Percentiles rank a stretch among this genome's conserved stretches.
These are phyloP conservation scores for Tenthredo notha DNA, from an alignment of 2,888 invertebrate species.

Conservation along the genomic window DNA sequence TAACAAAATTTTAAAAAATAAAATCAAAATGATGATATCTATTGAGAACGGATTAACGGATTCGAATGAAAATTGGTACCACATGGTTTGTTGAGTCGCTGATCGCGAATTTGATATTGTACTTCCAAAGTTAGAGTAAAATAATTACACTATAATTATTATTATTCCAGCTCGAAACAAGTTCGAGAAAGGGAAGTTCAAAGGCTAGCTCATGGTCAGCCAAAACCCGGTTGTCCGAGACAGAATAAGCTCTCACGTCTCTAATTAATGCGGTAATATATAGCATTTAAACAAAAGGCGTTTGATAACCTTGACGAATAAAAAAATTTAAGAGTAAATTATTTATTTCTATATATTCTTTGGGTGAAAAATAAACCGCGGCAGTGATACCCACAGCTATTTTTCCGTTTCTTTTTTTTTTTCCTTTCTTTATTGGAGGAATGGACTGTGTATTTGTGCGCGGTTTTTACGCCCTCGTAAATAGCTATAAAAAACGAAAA, in stretches of 20 bases:
- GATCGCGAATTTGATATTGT: too few relatives aligned
- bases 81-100: too few relatives aligned
- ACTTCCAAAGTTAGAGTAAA: too few relatives aligned
- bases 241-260: background rate
- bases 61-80: too few relatives aligned
- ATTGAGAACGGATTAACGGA: too few relatives aligned
- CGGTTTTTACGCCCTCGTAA: background rate
- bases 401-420: background rate
- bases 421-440: background rate
- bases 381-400: background rate
- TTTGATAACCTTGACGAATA: background rate
- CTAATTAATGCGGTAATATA: background rate
- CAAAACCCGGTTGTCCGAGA: too few relatives aligned
- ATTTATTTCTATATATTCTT: background rate
- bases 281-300: background rate
- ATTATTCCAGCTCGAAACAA: too few relatives aligned
- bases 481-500: background rate
- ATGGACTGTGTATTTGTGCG: background rate
- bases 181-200: too few relatives aligned
- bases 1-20: too few relatives aligned
- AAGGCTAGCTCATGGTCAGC: too few relatives aligned
- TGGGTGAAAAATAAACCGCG: conserved; percentile 8
- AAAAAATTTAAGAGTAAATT: background rate
- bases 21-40: too few relatives aligned
- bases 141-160: too few relatives aligned